Conservation (phyloP, 1,140 invertebrate species). For the Yoshiicerus persimilis region DNA sequence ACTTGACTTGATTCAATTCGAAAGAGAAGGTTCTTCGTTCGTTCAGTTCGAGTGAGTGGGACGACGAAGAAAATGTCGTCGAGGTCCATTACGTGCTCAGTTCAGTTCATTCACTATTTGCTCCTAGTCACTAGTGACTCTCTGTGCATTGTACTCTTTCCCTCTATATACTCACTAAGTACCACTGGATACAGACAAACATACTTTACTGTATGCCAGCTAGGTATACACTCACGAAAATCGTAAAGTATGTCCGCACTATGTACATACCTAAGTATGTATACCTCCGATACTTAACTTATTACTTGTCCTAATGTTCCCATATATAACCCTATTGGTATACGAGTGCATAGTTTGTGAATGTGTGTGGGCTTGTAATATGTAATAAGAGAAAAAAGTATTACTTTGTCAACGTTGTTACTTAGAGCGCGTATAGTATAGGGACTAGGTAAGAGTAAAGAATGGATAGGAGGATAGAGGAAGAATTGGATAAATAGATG, state of each 20-base stretch:
- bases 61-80: slow-evolving; percentile 34
- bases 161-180: neutral
- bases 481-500: neutral
- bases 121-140: neutral
- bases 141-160: neutral
- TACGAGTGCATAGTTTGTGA: neutral
- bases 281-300: neutral
- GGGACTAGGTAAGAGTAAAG: neutral
- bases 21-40: neutral
- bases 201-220: too few relatives aligned
- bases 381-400: neutral
- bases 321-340: neutral
- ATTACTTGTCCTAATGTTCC: neutral
- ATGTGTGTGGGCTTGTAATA: neutral
- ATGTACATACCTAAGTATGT: neutral
- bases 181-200: neutral
- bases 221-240: too few relatives aligned
- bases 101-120: slow-evolving; percentile 17
- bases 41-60: neutral
- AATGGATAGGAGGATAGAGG: neutral
- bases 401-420: neutral
- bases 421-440: too few relatives aligned
- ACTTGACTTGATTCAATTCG: slow-evolving; percentile 23
- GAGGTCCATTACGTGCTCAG: slow-evolving; percentile 42
- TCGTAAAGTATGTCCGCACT: neutral